Base-by-base conservation (phyloP, 2,888 invertebrate genomes). In the Drosophila macrospina region DNA sequence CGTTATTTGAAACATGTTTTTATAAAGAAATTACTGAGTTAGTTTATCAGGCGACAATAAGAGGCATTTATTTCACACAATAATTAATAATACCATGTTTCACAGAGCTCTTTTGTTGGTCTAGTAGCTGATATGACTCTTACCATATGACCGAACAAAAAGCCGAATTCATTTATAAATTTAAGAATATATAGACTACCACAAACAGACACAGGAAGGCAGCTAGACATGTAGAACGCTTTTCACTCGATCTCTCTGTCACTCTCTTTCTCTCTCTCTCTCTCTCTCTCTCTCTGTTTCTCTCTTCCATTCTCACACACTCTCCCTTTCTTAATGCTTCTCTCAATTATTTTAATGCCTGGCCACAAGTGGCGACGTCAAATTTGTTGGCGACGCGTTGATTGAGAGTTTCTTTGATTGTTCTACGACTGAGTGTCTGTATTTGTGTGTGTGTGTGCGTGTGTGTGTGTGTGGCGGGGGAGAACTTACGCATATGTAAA, bases 391-490 rank as follows among this genome's bases (percentile, higher is more conserved):
- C 80, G 64, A 64, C 68, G 86, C 83, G 79, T 85, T 85, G 88
- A 85, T 85, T 85, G 85, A 88, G 85, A 80, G 88, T 80, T 78
- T 85, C 78, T 79, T 88, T 83, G 80, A 86, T 86, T 78, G 76
- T 66, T 61, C 37, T 55, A 72, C 42, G 42, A 37, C 51, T 60
- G 63, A 56, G 57, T 55, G 63, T 30, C 30, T 47, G 26, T 20
- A 45, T 42, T 42, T 32, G 26, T 24, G 64, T 60, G 26, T 26
- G 45, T 36, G 16, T 39, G 60, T 62, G 60, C 30, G 48, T 52
- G 57, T 56, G 26, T 24, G 20, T 59, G 30, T 44, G 37, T n/a
- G 52, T 24, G 20, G 26, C 11, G 45, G 20, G 56, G 55, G 44
- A 57, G 45, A 32, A 36, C 36, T 41, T 59, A 70, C 42, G 72